Evolutionary conservation across 2,113 vertebrate genomes (phyloP).

Genomic region (Cervus canadensis): DNA sequence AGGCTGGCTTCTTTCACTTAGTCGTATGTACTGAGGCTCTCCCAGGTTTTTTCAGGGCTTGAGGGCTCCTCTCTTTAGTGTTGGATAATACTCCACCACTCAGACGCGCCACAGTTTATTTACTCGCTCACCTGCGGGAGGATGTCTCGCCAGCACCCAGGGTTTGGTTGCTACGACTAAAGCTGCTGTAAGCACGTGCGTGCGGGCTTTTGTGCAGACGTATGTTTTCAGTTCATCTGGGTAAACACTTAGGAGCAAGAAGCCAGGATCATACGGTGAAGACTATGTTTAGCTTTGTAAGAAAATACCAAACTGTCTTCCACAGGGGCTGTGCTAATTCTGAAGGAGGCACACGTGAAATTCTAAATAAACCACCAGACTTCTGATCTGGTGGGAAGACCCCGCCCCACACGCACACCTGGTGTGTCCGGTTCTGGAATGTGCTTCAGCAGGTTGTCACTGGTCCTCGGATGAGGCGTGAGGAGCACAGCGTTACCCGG

Average conservation of each 20-base stretch:
- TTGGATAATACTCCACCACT: background rate
- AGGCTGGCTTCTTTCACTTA: background rate
- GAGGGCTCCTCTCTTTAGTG: background rate
- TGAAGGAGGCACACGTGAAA: background rate
- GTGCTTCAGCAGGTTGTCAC: rapidly evolving
- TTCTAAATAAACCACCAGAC: background rate
- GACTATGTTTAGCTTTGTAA: background rate
- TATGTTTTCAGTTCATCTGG: background rate
- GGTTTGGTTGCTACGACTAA: too few relatives aligned
- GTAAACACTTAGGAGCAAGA: background rate
- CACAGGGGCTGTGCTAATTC: background rate
- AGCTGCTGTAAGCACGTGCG: background rate
- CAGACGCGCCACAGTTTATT: rapidly evolving
- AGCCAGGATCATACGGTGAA: rapidly evolving
- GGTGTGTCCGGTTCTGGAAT: background rate
- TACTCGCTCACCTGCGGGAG: background rate
- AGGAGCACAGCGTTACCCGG: rapidly evolving
- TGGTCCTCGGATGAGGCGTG: background rate
- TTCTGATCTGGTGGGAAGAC: background rate
- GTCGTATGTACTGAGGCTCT: rapidly evolving
- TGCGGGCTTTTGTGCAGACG: background rate
- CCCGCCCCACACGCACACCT: rapidly evolving
- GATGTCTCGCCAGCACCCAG: background rate
- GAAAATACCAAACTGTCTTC: background rate
- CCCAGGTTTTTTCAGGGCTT: too few relatives aligned